Percentiles rank a stretch among this genome's conserved stretches.
Evolutionary conservation across 2,797 vertebrate species (phyloP).

Genomic region (Scleropages formosus): DNA sequence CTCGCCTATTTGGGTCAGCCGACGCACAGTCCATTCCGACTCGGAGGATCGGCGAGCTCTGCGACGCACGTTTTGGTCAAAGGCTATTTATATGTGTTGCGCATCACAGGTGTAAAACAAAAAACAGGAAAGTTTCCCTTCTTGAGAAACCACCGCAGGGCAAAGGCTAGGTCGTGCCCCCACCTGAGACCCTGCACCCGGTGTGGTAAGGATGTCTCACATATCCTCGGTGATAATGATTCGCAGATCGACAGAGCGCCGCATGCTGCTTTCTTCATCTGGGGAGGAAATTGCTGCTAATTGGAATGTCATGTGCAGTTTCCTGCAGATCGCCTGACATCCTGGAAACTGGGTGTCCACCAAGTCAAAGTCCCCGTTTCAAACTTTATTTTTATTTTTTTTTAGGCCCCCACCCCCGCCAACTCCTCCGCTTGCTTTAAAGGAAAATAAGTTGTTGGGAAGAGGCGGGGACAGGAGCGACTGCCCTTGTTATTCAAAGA

Average conservation of each 20-base stretch:
- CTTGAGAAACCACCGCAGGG: too few relatives aligned
- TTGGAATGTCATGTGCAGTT: constrained; percentile 38
- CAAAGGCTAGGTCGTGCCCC: too few relatives aligned
- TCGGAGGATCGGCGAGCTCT: too few relatives aligned
- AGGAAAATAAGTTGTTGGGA: background rate
- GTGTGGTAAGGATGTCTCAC: background rate
- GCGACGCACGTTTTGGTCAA: too few relatives aligned
- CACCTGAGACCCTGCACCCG: background rate
- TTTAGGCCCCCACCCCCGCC: background rate
- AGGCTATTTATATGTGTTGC: too few relatives aligned
- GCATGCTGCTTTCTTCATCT: constrained; percentile 35
- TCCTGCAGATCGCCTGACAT: constrained; percentile 31
- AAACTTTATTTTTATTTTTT: background rate
- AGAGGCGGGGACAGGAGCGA: background rate
- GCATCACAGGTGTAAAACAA: too few relatives aligned
- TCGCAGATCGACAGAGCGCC: constrained; percentile 32
- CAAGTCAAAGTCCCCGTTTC: constrained; percentile 34
- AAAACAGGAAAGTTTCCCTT: too few relatives aligned
- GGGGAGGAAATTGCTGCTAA: constrained; percentile 42
- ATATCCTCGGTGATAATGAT: constrained; percentile 29
- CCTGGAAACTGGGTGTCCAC: constrained; percentile 31
- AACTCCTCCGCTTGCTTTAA: background rate
- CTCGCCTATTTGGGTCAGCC: too few relatives aligned
- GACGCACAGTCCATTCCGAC: too few relatives aligned
- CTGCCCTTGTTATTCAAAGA: background rate